phyloP scores from a whole-genome alignment of 2,888 invertebrate species.

The Philereme transversata region DNA sequence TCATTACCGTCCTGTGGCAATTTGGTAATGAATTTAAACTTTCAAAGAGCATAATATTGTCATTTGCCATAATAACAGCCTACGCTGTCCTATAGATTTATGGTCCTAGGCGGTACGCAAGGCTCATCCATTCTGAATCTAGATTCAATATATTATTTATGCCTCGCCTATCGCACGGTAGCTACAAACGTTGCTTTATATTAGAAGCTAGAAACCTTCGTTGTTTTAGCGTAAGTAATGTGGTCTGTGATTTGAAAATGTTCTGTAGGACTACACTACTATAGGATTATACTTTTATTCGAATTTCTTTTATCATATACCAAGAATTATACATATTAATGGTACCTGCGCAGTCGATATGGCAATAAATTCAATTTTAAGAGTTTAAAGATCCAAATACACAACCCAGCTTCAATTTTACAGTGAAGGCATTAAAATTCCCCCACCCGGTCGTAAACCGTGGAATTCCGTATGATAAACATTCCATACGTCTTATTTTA shows the following conservation, averaged over 20 bases:
- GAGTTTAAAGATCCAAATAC: conserved; percentile 24
- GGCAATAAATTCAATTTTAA: conserved; percentile 4
- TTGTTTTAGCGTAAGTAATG: conserved; percentile 18
- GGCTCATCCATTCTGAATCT: conserved; percentile 45
- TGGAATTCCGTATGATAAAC: conserved; percentile 61
- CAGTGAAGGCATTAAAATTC: conserved; percentile 37
- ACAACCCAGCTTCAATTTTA: conserved; percentile 39
- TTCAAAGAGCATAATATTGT: conserved; percentile 44
- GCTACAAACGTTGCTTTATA: conserved; percentile 41
- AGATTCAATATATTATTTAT: conserved; percentile 47
- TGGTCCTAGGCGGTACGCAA: conserved; percentile 34
- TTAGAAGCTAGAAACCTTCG: conserved; percentile 36
- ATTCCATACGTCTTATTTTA: conserved; percentile 64
- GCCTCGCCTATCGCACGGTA: conserved; percentile 45
- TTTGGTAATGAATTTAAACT: conserved; percentile 31
- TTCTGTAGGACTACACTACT: neutral
- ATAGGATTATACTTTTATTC: neutral
- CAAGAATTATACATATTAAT: too few relatives aligned
- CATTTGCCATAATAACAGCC: conserved; percentile 47
- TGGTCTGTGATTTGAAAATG: neutral
- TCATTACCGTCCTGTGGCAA: conserved; percentile 12
- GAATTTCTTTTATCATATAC: too few relatives aligned
- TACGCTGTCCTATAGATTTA: conserved; percentile 41
- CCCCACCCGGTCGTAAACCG: conserved; percentile 56
- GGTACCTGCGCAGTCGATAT: too few relatives aligned